These are phyloP conservation scores for Lampris megalopsis DNA, from an alignment of 2,113 vertebrate genomes.

Conservation along the genomic window DNA sequence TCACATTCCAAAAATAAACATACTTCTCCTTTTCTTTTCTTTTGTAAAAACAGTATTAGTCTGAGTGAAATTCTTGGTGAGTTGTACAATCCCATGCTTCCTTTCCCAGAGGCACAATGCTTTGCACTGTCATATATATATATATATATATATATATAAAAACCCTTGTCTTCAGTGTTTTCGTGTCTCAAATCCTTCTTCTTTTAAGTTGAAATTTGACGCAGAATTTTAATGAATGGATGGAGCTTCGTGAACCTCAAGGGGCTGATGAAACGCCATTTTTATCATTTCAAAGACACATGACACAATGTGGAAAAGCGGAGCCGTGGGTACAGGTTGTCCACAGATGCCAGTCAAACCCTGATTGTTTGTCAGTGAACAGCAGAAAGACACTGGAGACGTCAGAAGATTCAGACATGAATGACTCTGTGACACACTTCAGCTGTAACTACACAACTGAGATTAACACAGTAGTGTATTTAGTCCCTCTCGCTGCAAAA, in stretches of 20 bases:
- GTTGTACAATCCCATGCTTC: neutral
- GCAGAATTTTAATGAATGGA: too few species aligned
- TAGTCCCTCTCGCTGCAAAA: slow-evolving; percentile 18
- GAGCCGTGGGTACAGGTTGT: neutral
- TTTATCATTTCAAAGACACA: too few species aligned
- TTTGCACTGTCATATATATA: neutral
- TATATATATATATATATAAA: too few species aligned
- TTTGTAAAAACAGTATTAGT: slow-evolving; percentile 3
- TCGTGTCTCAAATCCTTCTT: slow-evolving; percentile 13
- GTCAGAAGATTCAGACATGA: slow-evolving; percentile 25
- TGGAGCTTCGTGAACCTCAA: too few species aligned
- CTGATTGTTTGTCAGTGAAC: neutral
- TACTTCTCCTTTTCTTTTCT: neutral
- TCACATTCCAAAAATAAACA: slow-evolving; percentile 29
- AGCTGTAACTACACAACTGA: slow-evolving; percentile 13
- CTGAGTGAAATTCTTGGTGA: neutral
- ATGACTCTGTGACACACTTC: slow-evolving; percentile 15
- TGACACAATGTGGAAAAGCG: too few species aligned
- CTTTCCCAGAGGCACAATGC: slow-evolving; percentile 1
- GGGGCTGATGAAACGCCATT: too few species aligned
- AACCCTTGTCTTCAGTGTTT: too few species aligned
- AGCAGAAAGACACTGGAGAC: neutral
- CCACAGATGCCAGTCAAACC: neutral
- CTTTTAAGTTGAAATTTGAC: neutral
- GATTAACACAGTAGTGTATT: slow-evolving; percentile 31